Conservation (phyloP, 2,113 vertebrate species). For the Oreochromis niloticus region DNA sequence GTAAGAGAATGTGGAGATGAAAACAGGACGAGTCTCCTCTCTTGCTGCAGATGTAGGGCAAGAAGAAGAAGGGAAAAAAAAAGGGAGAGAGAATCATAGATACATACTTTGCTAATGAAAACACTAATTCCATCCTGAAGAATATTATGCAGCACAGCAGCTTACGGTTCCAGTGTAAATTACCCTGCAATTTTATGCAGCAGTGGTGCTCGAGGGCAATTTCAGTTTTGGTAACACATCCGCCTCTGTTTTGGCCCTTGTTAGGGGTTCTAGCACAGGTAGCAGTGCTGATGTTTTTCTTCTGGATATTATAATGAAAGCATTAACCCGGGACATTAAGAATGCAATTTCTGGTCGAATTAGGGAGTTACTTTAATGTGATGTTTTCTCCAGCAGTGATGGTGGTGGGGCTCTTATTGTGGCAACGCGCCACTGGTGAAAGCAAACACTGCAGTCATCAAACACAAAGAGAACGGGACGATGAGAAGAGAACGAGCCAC, state of each 20-base stretch:
- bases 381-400: conserved; percentile 5
- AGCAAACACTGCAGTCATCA: conserved; percentile 23
- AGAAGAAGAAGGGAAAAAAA: neutral
- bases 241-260: conserved; percentile 2
- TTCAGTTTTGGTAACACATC: conserved; percentile 11
- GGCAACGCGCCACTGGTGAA: neutral
- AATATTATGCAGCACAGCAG: conserved; percentile 38
- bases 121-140: conserved; percentile 45
- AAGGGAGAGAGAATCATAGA: neutral
- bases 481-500: conserved; percentile 2
- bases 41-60: conserved; percentile 32
- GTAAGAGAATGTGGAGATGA: conserved; percentile 7
- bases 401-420: neutral
- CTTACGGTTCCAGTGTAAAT: conserved; percentile 27
- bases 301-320: conserved; percentile 35
- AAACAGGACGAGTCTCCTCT: neutral
- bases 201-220: conserved; percentile 21
- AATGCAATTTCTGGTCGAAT: conserved; percentile 49
- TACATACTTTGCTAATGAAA: conserved; percentile 51
- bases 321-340: conserved; percentile 44
- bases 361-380: conserved; percentile 24
- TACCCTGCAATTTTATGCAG: conserved; percentile 43
- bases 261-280: conserved; percentile 22
- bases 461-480: conserved; percentile 3
- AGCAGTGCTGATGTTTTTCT: neutral